Percentiles rank a stretch among this genome's conserved stretches.
Conservation (phyloP, 2,113 vertebrate species). For the Thunnus thynnus region DNA sequence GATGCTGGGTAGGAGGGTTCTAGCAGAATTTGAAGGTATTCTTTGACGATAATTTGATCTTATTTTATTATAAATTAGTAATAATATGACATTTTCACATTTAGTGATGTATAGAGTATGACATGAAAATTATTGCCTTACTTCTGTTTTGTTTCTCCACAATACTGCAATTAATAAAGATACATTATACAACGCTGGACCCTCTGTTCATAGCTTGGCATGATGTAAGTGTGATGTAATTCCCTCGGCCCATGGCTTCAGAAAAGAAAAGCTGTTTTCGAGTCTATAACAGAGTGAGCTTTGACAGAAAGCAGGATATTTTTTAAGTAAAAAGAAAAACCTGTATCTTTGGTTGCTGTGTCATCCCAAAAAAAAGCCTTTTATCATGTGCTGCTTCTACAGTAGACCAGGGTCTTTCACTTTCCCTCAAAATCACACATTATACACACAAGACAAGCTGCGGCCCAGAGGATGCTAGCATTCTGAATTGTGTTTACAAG, state of each 20-base stretch:
- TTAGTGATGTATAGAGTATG: constrained; percentile 4
- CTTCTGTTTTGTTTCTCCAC: constrained; percentile 18
- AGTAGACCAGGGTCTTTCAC: constrained; percentile 38
- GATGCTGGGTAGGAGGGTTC: too few species aligned
- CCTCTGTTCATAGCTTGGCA: constrained; percentile 19
- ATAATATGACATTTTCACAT: not conserved
- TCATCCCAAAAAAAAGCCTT: constrained; percentile 22
- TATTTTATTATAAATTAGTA: constrained; percentile 4
- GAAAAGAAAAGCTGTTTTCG: constrained; percentile 39
- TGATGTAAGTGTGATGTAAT: constrained; percentile 71
- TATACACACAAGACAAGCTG: constrained; percentile 53
- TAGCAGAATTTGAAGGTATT: not conserved
- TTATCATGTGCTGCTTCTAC: constrained; percentile 37
- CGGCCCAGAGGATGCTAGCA: constrained; percentile 48
- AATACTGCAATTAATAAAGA: constrained; percentile 30
- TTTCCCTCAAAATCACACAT: constrained; percentile 50
- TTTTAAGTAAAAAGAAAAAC: constrained; percentile 41
- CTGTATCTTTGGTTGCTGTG: constrained; percentile 36
- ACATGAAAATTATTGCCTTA: not conserved
- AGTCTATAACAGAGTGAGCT: constrained; percentile 32
- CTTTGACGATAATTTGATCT: not conserved
- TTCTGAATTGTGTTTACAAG: constrained; percentile 67
- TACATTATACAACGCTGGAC: constrained; percentile 32
- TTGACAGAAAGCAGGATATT: constrained; percentile 37
- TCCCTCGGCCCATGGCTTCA: constrained; percentile 39